These are phyloP conservation scores for Catocala fraxini DNA, from an alignment of 2,888 invertebrate genomes.

Conservation along the genomic window DNA sequence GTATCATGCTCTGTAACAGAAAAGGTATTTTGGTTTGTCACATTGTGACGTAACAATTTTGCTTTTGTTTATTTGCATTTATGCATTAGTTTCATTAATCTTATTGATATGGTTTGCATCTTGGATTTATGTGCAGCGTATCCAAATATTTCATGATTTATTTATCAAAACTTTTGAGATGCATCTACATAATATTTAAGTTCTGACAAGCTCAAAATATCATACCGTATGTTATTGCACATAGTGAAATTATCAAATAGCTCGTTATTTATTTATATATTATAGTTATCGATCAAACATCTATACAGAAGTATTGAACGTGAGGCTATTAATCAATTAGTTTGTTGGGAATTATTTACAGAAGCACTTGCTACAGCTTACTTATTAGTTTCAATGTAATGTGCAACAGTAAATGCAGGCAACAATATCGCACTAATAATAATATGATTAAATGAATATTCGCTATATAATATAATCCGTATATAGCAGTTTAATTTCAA, in stretches of 20 bases:
- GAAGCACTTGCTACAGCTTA: constrained; percentile 11
- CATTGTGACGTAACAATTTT: no score
- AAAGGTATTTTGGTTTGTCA: no score
- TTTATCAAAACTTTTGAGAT: background rate
- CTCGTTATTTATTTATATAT: constrained; percentile 55
- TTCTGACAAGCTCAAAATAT: constrained; percentile 11
- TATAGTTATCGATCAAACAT: constrained; percentile 45
- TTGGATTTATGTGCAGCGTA: no score
- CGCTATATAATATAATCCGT: no score
- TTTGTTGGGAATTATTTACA: constrained; percentile 9
- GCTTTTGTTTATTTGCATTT: no score
- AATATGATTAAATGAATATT: no score
- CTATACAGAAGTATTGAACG: constrained; percentile 42
- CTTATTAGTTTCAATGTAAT: constrained; percentile 16
- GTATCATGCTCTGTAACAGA: no score
- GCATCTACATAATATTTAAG: background rate
- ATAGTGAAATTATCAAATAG: constrained; percentile 52
- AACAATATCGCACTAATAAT: no score
- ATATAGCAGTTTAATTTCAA: no score
- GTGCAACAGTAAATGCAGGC: constrained; percentile 5
- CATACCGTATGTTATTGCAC: constrained; percentile 50
- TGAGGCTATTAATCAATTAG: constrained; percentile 47
- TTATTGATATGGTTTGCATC: no score
- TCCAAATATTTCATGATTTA: no score
- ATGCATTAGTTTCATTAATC: no score